Percentiles rank a stretch among this genome's conserved stretches.
Evolutionary conservation across 1,140 invertebrate species (phyloP).

Genomic region (Leptopilina clavipes): DNA sequence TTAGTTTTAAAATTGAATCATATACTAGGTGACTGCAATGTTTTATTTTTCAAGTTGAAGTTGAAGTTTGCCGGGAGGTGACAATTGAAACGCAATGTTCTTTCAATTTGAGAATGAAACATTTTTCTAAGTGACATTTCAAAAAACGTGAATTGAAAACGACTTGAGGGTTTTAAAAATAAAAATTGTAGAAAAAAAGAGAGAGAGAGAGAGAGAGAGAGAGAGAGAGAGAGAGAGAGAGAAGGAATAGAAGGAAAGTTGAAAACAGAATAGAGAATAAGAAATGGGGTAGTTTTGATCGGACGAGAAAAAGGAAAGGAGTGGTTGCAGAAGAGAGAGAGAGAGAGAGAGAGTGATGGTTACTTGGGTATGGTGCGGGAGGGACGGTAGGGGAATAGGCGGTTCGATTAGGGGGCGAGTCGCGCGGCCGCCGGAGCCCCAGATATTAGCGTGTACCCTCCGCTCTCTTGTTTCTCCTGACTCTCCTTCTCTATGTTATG

Average conservation of each 20-base stretch:
- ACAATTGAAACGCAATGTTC: too few relatives aligned
- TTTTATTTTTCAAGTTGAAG: conserved; percentile 30
- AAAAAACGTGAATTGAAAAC: neutral
- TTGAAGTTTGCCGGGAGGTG: neutral
- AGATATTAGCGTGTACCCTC: conserved; percentile 67
- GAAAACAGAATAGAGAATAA: conserved; percentile 32
- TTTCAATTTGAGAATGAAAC: neutral
- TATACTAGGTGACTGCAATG: too few relatives aligned
- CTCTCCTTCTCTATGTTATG: conserved; percentile 35
- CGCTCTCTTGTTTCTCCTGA: conserved; percentile 11
- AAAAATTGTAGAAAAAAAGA: neutral
- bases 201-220: conserved; percentile 34
- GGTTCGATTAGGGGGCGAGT: conserved; percentile 70
- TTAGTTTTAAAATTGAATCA: too few relatives aligned
- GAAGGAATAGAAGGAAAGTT: conserved; percentile 30
- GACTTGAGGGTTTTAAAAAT: neutral
- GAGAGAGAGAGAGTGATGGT: conserved; percentile 42
- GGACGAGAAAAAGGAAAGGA: conserved; percentile 10
- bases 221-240: conserved; percentile 21
- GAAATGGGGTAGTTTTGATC: conserved; percentile 38
- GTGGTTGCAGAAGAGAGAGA: neutral
- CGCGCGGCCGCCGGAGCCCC: conserved; percentile 69
- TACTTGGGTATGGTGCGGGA: conserved; percentile 38
- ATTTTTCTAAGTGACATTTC: conserved; percentile 9
- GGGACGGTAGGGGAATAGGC: conserved; percentile 59